phyloP scores from a whole-genome alignment of 2,113 vertebrate genomes.

The Suricata suricatta region DNA sequence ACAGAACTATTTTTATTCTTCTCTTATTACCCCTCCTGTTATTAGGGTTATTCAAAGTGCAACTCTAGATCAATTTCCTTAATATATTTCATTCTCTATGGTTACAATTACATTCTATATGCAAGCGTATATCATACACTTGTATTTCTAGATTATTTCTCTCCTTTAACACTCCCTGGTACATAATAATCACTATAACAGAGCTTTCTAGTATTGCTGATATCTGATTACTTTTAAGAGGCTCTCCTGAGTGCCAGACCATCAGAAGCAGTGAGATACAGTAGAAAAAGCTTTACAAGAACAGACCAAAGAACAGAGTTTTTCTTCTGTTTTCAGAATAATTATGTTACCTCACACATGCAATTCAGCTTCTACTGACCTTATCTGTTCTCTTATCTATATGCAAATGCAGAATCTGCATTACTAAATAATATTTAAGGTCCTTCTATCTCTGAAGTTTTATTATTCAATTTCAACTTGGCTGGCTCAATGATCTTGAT shows the following conservation, averaged over 20 bases:
- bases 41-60: background rate
- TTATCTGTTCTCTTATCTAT: conserved; percentile 46
- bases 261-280: background rate
- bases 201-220: background rate
- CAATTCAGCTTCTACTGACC: conserved; percentile 4
- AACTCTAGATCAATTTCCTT: background rate
- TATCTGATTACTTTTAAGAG: background rate
- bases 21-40: background rate
- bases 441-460: background rate
- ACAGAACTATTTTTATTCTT: background rate
- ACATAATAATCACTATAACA: background rate
- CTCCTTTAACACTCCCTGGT: background rate
- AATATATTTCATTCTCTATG: background rate
- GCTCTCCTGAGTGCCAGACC: background rate
- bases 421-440: conserved; percentile 56
- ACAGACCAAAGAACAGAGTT: background rate
- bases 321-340: background rate
- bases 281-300: background rate
- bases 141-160: background rate
- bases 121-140: background rate
- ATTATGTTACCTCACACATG: background rate
- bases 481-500: background rate
- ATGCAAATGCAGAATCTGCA: conserved; percentile 49
- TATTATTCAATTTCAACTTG: conserved; percentile 18
- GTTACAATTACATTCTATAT: background rate